A percentile compares a stretch with the other conserved stretches of the same genome.
phyloP scores from a whole-genome alignment of 2,797 vertebrate genomes.

The Ciconia nigra region DNA sequence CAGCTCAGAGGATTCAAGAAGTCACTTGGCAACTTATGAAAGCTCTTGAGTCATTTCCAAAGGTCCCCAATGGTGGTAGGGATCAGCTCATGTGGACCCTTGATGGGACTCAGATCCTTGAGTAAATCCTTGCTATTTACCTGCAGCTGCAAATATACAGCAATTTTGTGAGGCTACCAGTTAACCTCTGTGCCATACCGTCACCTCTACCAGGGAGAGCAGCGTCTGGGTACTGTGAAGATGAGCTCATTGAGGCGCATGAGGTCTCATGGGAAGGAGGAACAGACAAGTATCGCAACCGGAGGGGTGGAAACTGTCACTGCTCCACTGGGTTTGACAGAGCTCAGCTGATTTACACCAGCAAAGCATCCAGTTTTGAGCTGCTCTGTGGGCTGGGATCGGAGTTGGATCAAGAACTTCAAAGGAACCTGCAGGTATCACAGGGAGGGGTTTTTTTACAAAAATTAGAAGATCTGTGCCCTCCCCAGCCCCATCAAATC shows the following conservation, averaged over 20 bases:
- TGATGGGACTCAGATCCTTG: background rate
- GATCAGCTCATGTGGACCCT: background rate
- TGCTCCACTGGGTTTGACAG: background rate
- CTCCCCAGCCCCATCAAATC: background rate
- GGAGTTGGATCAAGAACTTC: background rate
- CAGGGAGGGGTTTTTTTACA: background rate
- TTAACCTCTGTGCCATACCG: background rate
- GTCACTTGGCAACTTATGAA: background rate
- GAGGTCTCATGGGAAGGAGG: background rate
- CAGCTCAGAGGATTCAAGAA: background rate
- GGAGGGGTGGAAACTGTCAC: background rate
- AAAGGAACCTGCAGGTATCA: background rate
- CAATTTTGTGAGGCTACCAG: background rate
- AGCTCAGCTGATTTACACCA: background rate
- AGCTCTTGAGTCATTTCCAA: background rate
- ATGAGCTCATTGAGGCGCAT: background rate
- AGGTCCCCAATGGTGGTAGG: background rate
- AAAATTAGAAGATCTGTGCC: background rate
- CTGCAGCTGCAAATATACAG: background rate
- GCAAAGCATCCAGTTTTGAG: background rate
- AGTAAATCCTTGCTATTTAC: background rate
- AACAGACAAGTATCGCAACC: background rate
- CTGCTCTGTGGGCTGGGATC: background rate
- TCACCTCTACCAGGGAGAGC: background rate
- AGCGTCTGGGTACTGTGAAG: background rate